A percentile compares a stretch with the other conserved stretches of the same genome.
Evolutionary conservation across 2,797 vertebrate species (phyloP).

Genomic region (Cyclura pinguis): DNA sequence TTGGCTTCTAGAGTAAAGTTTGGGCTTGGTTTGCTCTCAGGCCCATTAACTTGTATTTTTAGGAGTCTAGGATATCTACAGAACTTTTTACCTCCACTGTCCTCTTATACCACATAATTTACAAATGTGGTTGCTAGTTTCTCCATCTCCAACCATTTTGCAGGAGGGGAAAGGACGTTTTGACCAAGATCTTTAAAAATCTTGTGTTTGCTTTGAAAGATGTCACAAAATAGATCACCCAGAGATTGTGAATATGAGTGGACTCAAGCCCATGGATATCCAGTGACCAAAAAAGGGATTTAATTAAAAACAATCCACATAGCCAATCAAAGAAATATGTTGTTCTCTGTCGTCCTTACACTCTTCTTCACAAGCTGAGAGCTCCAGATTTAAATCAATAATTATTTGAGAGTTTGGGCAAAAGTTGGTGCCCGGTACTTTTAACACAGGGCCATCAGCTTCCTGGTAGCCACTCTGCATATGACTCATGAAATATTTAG

Average conservation of each 20-base stretch:
- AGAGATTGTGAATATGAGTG: background rate
- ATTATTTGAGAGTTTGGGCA: conserved; percentile 57
- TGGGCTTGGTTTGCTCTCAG: too few species aligned
- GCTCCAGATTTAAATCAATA: conserved; percentile 55
- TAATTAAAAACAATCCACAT: background rate
- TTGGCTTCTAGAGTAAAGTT: too few species aligned
- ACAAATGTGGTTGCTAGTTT: background rate
- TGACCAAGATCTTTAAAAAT: background rate
- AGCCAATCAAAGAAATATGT: too few species aligned
- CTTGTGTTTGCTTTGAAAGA: background rate
- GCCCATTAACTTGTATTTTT: too few species aligned
- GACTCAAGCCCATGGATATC: background rate
- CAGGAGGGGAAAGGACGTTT: too few species aligned
- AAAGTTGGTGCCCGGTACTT: conserved; percentile 59
- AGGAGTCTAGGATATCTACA: too few species aligned
- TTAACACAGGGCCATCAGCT: conserved; percentile 67
- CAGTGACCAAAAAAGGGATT: background rate
- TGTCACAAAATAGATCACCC: too few species aligned
- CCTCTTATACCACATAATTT: background rate
- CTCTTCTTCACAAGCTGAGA: conserved; percentile 2
- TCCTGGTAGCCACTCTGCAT: conserved; percentile 68
- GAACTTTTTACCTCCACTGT: too few species aligned
- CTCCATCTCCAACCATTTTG: background rate
- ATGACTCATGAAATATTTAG: conserved; percentile 93
- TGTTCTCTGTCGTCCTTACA: background rate